phyloP scores from a whole-genome alignment of 92 coral and sea anemone species.

The Palythoa grandis region DNA sequence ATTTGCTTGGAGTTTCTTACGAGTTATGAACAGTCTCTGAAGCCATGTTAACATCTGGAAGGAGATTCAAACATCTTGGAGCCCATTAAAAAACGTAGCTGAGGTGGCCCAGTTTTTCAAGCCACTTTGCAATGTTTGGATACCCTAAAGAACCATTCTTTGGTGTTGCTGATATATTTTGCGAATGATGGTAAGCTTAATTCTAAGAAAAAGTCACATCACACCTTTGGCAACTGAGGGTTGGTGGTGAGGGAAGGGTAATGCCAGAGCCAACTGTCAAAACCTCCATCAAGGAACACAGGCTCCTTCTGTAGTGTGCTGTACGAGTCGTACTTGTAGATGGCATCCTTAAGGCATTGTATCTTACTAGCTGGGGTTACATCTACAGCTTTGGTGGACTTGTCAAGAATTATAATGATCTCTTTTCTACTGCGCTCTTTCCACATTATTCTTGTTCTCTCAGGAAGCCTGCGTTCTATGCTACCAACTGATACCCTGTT shows the following conservation, averaged over 20 bases:
- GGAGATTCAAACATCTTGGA: too few species aligned
- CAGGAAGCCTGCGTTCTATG: slow-evolving; percentile 88
- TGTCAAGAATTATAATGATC: slow-evolving; percentile 78
- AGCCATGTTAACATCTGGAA: too few species aligned
- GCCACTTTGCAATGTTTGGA: too few species aligned
- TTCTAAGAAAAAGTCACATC: neutral
- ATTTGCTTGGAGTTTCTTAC: too few species aligned
- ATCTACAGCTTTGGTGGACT: slow-evolving; percentile 70
- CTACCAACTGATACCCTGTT: slow-evolving; percentile 85
- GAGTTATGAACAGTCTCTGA: too few species aligned
- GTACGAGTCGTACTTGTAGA: slow-evolving; percentile 79
- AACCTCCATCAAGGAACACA: slow-evolving; percentile 93
- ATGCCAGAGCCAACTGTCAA: slow-evolving; percentile 97
- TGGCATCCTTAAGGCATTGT: slow-evolving; percentile 88
- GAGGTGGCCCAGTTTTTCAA: too few species aligned
- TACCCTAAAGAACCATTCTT: too few species aligned
- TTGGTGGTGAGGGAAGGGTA: slow-evolving; percentile 91
- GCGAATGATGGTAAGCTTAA: too few species aligned
- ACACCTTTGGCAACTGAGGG: slow-evolving; percentile 85
- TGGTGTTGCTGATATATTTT: too few species aligned
- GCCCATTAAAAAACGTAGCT: too few species aligned
- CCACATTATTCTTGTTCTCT: slow-evolving; percentile 86
- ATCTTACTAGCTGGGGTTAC: slow-evolving; percentile 70
- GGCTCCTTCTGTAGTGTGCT: slow-evolving; percentile 81
- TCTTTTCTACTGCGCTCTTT: slow-evolving; percentile 74